Base-by-base conservation (phyloP, 2,113 vertebrate species). In the Ceuthmochares aereus region DNA sequence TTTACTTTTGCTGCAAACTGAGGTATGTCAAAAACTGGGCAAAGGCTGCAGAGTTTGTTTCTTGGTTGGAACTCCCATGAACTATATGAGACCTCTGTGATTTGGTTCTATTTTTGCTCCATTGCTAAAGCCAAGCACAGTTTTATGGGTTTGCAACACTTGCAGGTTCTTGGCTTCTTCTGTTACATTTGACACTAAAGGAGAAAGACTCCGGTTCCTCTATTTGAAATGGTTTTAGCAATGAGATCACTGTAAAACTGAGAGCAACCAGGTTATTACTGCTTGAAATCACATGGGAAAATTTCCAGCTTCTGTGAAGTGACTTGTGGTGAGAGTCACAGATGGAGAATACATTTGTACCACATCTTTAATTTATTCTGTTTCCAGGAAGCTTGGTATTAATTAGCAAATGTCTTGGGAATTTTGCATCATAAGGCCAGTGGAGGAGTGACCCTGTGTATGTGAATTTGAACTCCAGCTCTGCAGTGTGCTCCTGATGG, bases 31-130 rank as follows among this genome's bases (percentile, higher is more conserved):
- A 91, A 95, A 90, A 30, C 26, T 88, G 67, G 62, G 42, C 55
- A 76, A 86, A 93, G 42, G 45, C 84, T 83, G 72, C 64, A 94
- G 0, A 59, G 29, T 87, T 90, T 11, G 2, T 80, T 88, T 88
- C 75, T 77, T 86, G 42, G 54, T 85, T 93, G 87, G 87, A 91
- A 59, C 45, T 96, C 78, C 62, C 32, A 43, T 70, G 75, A 78
- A 74, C 77, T 96, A 7, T 68, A 17, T 19, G 59, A 77, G 70
- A 94, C 62, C 51, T 94, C 58, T 93, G 91, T 87, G 95, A 88
- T 92, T 88, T 86, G 59, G 20, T 94, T 96, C 85, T 95, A 77
- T 88, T 97, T 95, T 95, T 84, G 23, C 77, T 92, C 75, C 22
- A 3, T 67, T 75, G 37, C 55, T 90, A 77, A 85, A 86, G 60